Percentiles rank a stretch among this genome's conserved stretches.
Evolutionary conservation across 1,140 invertebrate genomes (phyloP).

Genomic region (Drosophila sp.): DNA sequence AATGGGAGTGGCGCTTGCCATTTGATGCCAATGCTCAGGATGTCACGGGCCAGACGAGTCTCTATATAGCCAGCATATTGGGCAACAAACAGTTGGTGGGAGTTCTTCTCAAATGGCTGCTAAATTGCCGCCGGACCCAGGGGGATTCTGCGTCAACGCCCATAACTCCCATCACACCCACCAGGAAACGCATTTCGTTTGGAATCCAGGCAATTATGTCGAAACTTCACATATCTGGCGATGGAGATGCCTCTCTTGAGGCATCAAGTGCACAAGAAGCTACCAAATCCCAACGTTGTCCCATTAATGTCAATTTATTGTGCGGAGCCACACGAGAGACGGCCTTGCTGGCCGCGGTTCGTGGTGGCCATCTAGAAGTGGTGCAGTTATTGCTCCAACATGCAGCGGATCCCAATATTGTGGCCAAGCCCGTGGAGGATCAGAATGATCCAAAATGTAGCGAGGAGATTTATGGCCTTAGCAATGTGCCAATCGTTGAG

Average conservation of each 20-base stretch:
- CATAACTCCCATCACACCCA: conserved; percentile 83
- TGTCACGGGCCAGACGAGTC: conserved; percentile 93
- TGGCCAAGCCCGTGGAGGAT: conserved; percentile 84
- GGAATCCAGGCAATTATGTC: conserved; percentile 95
- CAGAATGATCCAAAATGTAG: conserved; percentile 83
- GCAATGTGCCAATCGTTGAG: conserved; percentile 87
- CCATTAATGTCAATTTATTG: conserved; percentile 89
- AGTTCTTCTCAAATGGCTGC: conserved; percentile 89
- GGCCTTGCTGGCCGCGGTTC: conserved; percentile 90
- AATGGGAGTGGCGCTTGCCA: conserved; percentile 92
- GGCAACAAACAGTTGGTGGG: conserved; percentile 93
- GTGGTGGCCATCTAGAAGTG: conserved; percentile 90
- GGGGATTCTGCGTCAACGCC: conserved; percentile 31
- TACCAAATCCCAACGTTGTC: conserved; percentile 86
- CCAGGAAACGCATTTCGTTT: conserved; percentile 90
- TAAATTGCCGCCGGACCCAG: conserved; percentile 87
- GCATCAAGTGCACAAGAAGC: conserved; percentile 71
- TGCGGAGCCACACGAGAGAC: conserved; percentile 88
- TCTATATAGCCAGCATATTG: conserved; percentile 94
- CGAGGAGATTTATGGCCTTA: conserved; percentile 82
- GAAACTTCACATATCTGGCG: conserved; percentile 87
- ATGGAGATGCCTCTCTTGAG: conserved; percentile 45
- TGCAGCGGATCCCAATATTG: conserved; percentile 89
- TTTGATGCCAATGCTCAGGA: conserved; percentile 96
- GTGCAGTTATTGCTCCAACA: conserved; percentile 88